These are phyloP conservation scores for Sebastes variabilis DNA, from an alignment of 2,797 vertebrate species.

Conservation along the genomic window DNA sequence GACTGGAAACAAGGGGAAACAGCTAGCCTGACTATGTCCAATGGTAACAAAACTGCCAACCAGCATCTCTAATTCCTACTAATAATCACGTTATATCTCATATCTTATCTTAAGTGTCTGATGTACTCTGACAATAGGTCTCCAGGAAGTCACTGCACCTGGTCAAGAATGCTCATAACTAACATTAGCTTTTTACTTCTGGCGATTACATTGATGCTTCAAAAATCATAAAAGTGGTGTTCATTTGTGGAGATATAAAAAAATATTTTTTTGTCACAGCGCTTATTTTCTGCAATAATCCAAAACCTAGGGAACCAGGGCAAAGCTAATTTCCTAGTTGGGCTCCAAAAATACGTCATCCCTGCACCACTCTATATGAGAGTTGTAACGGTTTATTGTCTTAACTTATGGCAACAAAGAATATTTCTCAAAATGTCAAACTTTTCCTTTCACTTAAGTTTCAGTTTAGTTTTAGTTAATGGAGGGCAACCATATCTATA, in stretches of 20 bases:
- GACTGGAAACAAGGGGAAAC: not conserved
- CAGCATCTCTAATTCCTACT: not conserved
- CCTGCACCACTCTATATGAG: not conserved
- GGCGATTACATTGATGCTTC: fast-evolving
- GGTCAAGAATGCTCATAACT: not conserved
- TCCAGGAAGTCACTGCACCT: not conserved
- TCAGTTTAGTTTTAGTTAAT: not conserved
- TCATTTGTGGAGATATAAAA: too few species aligned
- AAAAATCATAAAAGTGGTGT: too few species aligned
- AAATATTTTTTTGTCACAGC: fast-evolving
- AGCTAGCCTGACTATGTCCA: not conserved
- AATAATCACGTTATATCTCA: not conserved
- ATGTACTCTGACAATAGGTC: not conserved
- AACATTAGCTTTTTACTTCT: too few species aligned
- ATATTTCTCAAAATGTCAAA: not conserved
- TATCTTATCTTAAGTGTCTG: not conserved
- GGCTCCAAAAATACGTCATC: not conserved
- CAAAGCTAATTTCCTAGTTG: not conserved
- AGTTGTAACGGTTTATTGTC: not conserved
- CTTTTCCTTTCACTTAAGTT: not conserved
- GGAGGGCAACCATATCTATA: not conserved
- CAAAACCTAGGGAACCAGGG: not conserved
- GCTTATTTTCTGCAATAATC: too few species aligned
- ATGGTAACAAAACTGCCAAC: not conserved
- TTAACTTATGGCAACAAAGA: not conserved